Evolutionary conservation across 1,140 invertebrate species (phyloP), one percentile per base, ranked within the genome.

Genomic region (Trichonephila clavipes): DNA sequence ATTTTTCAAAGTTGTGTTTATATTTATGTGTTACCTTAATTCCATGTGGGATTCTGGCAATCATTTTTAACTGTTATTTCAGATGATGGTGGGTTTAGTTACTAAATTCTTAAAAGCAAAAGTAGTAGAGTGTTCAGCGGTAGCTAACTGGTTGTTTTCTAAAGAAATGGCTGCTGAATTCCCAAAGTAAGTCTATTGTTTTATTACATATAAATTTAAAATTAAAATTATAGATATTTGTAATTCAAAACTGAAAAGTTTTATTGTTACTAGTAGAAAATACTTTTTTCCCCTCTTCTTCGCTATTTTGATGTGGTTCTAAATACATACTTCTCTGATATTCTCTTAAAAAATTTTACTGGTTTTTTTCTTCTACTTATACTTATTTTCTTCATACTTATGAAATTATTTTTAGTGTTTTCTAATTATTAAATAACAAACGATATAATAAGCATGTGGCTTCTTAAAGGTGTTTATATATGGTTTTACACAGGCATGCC

Each of bases 141-240:
- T 99, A 18, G 99, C 99, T 51, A 99, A 99, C 95, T 99, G 99
- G 99, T 97, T 99, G 90, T 99, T 99, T 96, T 99, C 98, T 6
- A 98, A 98, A 96, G 98, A 99, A 95, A 99, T 99, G 98, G 97
- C 97, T 40, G 96, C 97, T 14, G 98, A 99, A 95, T 99, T 99
- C 95, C 99, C 98, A 12, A 98, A 98, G 97, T 97, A 95, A 95
- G 34, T 34, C 0, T 51, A 8, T 51, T 10, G 51, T 10, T 51
- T 51, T 51, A 51, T 21, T 59, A 21, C 66, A 72, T 21, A 72
- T 82, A 1, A 28, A 82, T 34, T 16, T 40, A 72, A 24, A 72
- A 72, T 72, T 18, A 72, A 1, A 72, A 72, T 72, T 24, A 6
- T n/a, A 12, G 28, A 21, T 10, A 34, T 81, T 81, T 34, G 18